Evolutionary conservation across 2,888 invertebrate genomes (phyloP).

Genomic region (Keiferia lycopersicella): DNA sequence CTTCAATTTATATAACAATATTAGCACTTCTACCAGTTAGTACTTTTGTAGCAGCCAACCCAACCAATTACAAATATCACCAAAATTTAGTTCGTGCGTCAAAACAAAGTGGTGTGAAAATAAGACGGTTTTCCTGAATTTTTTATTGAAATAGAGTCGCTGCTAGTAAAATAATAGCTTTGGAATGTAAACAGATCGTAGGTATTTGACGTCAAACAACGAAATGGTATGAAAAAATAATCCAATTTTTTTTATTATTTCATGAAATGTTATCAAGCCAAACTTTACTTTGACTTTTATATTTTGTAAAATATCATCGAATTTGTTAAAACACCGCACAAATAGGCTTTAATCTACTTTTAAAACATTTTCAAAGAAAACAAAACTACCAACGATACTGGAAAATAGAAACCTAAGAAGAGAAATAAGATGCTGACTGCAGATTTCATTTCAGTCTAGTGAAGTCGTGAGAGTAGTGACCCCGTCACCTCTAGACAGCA

Average conservation of each 20-base stretch:
- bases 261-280: too few species aligned
- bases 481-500: constrained; percentile 36
- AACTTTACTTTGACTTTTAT: too few species aligned
- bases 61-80: constrained; percentile 25
- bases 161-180: constrained; percentile 39
- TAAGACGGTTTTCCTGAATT: constrained; percentile 40
- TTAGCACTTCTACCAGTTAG: not conserved
- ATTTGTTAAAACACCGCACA: not conserved
- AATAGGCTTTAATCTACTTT: not conserved
- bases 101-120: constrained; percentile 48
- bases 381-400: not conserved
- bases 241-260: too few species aligned
- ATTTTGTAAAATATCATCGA: not conserved
- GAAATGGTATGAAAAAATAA: not conserved
- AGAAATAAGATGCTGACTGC: constrained; percentile 29
- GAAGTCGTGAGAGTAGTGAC: constrained; percentile 37
- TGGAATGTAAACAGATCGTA: constrained; percentile 5
- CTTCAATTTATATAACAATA: not conserved
- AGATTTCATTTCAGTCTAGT: constrained; percentile 37
- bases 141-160: constrained; percentile 45
- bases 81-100: constrained; percentile 32
- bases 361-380: too few species aligned
- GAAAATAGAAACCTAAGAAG: constrained; percentile 16
- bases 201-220: not conserved
- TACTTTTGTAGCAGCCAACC: constrained; percentile 8